Evolutionary conservation across 2,113 vertebrate species (phyloP).

Genomic region (Amblyopsis rosae): DNA sequence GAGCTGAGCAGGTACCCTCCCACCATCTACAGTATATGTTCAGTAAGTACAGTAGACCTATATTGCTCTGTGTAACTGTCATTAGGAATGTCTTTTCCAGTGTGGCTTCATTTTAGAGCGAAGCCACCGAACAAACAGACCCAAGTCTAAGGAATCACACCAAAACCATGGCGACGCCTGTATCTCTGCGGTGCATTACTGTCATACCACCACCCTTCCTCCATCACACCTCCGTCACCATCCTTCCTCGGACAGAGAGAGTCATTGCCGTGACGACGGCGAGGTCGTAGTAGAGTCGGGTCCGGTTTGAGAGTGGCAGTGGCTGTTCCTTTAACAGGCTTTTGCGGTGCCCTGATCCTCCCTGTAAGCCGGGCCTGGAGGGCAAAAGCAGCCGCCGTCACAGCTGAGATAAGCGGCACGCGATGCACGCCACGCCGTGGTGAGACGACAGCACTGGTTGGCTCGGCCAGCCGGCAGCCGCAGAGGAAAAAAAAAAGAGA

Average conservation of each 20-base stretch:
- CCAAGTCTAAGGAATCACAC: constrained; percentile 40
- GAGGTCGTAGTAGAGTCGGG: neutral
- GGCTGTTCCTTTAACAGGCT: constrained; percentile 52
- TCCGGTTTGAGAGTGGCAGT: constrained; percentile 28
- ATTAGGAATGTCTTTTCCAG: constrained; percentile 47
- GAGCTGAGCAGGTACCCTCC: neutral
- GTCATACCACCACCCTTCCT: constrained; percentile 51
- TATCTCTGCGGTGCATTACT: constrained; percentile 53
- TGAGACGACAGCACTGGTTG: constrained; percentile 64
- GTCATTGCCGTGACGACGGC: too few species aligned
- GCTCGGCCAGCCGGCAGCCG: constrained; percentile 33
- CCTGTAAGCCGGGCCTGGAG: constrained; percentile 39
- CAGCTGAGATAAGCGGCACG: constrained; percentile 44
- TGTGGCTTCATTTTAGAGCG: constrained; percentile 51
- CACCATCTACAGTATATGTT: neutral
- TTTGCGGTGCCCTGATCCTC: constrained; percentile 44
- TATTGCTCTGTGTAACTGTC: constrained; percentile 34
- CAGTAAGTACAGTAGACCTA: constrained; percentile 22
- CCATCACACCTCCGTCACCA: constrained; percentile 36
- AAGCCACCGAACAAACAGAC: constrained; percentile 61
- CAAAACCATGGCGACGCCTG: constrained; percentile 36
- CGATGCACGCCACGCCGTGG: constrained; percentile 13
- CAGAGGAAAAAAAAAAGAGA: constrained; percentile 7
- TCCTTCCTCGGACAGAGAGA: constrained; percentile 49
- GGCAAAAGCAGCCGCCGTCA: constrained; percentile 32